phyloP scores from a whole-genome alignment of 2,797 vertebrate species.

The Typhlichthys subterraneus region DNA sequence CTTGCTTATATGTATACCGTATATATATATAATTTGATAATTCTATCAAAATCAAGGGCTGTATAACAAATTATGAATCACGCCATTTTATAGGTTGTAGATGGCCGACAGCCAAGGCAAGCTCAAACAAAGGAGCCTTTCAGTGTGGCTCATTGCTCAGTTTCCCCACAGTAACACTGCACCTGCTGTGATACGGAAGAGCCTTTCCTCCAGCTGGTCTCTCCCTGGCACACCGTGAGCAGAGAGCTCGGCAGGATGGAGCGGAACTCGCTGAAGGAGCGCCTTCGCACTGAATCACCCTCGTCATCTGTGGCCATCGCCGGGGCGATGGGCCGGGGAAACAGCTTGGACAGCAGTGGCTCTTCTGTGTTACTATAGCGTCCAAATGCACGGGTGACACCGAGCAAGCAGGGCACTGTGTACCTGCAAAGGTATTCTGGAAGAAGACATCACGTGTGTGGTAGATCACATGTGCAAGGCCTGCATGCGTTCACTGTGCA shows the following conservation, averaged over 20 bases:
- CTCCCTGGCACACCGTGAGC: slow-evolving; percentile 88
- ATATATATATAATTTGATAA: too few species aligned
- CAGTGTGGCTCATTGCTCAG: too few species aligned
- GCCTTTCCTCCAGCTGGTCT: slow-evolving; percentile 84
- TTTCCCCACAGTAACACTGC: neutral
- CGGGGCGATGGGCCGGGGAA: slow-evolving; percentile 82
- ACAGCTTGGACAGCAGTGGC: slow-evolving; percentile 92
- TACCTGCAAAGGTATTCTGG: slow-evolving; percentile 92
- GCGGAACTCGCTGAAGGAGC: slow-evolving; percentile 96
- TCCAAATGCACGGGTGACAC: slow-evolving; percentile 92
- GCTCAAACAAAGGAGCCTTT: too few species aligned
- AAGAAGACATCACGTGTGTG: neutral
- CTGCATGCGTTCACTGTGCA: neutral
- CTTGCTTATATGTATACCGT: too few species aligned
- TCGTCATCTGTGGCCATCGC: slow-evolving; percentile 77
- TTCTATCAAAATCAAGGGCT: too few species aligned
- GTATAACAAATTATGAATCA: too few species aligned
- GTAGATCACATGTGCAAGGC: neutral
- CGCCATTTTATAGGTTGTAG: too few species aligned
- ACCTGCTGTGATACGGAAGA: slow-evolving; percentile 87
- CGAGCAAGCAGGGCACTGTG: slow-evolving; percentile 89
- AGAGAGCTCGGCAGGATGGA: slow-evolving; percentile 95
- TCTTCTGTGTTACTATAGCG: slow-evolving; percentile 94
- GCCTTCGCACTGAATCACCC: slow-evolving; percentile 80
- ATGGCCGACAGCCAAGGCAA: too few species aligned